Evolutionary conservation across 2,113 vertebrate species (phyloP).

Genomic region (Caloenas nicobarica): DNA sequence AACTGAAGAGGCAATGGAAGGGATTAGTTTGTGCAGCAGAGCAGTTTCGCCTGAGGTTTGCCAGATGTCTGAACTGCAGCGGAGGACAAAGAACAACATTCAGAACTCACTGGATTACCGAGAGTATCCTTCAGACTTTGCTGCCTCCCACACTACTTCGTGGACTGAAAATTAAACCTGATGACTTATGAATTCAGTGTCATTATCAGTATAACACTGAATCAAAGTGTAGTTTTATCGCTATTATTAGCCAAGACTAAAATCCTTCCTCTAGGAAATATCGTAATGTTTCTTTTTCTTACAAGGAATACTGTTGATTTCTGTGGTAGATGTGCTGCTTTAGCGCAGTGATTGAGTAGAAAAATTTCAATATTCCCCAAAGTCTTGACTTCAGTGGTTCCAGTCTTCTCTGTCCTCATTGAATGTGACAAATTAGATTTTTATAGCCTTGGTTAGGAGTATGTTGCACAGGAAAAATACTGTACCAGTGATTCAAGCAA

Average conservation of each 20-base stretch:
- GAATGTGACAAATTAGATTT: not conserved
- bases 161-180: not conserved
- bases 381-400: not conserved
- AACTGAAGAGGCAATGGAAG: slow-evolving; percentile 53
- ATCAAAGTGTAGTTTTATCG: not conserved
- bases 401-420: not conserved
- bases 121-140: not conserved
- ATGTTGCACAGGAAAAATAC: not conserved
- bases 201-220: not conserved
- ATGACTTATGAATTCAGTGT: not conserved
- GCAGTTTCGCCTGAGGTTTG: slow-evolving; percentile 49
- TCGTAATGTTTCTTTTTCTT: not conserved
- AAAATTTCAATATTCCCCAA: not conserved
- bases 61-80: slow-evolving; percentile 49
- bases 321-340: not conserved
- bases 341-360: not conserved
- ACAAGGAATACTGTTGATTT: not conserved
- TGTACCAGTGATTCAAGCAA: not conserved
- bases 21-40: slow-evolving; percentile 39
- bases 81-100: slow-evolving; percentile 63
- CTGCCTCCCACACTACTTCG: not conserved
- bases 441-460: not conserved
- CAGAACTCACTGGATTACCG: slow-evolving; percentile 8
- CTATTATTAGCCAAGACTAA: not conserved
- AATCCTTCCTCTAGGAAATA: not conserved